phyloP scores from a whole-genome alignment of 2,113 vertebrate genomes.

The Athene cunicularia region DNA sequence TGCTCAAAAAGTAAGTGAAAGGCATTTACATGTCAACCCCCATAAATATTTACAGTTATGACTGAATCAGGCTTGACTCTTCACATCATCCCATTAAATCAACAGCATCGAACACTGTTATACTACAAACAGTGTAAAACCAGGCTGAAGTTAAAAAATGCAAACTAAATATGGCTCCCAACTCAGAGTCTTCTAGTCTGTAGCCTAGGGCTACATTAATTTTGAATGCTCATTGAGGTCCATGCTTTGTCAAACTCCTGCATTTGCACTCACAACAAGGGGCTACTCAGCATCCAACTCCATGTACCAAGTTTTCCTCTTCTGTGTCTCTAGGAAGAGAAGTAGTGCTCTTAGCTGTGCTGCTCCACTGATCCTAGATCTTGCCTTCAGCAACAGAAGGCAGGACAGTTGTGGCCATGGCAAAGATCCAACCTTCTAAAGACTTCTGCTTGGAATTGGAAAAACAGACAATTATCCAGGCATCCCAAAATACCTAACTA shows the following conservation, averaged over 20 bases:
- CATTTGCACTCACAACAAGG: neutral
- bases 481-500: neutral
- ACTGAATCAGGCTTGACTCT: neutral
- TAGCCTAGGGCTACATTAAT: neutral
- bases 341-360: neutral
- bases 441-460: neutral
- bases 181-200: neutral
- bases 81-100: slow-evolving; percentile 9
- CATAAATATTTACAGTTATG: slow-evolving; percentile 29
- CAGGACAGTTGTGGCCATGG: neutral
- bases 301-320: neutral
- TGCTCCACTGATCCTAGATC: neutral
- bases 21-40: slow-evolving; percentile 30
- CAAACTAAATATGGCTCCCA: neutral
- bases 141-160: neutral
- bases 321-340: neutral
- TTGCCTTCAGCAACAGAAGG: neutral
- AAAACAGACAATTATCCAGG: neutral
- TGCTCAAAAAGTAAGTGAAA: slow-evolving; percentile 39
- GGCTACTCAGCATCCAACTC: neutral
- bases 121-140: neutral
- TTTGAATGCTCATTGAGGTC: neutral
- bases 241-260: neutral
- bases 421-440: neutral
- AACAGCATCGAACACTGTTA: neutral